Conservation (phyloP, 2,888 invertebrate genomes). For the Abrostola triplasia region DNA sequence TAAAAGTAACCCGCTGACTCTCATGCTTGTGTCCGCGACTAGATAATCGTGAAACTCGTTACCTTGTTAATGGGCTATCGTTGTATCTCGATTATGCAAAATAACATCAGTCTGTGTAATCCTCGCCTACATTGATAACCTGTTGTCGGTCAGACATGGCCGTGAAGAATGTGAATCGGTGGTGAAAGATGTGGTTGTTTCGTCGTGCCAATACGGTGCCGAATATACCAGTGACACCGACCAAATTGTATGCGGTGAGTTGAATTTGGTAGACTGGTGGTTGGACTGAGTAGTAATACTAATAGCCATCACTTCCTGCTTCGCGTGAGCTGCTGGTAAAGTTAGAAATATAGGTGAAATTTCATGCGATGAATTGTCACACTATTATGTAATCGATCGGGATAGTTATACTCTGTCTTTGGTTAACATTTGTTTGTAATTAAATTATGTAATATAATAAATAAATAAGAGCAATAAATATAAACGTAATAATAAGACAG, state of each 20-base stretch:
- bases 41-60: slow-evolving; percentile 62
- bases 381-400: too few species aligned
- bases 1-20: slow-evolving; percentile 16
- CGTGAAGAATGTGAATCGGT: slow-evolving; percentile 21
- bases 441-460: too few species aligned
- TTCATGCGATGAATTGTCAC: too few species aligned
- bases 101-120: slow-evolving; percentile 52
- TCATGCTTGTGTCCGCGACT: slow-evolving; percentile 33
- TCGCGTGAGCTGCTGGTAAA: too few species aligned
- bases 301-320: too few species aligned
- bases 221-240: slow-evolving; percentile 61
- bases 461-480: too few species aligned
- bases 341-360: too few species aligned
- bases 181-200: slow-evolving; percentile 74
- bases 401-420: too few species aligned
- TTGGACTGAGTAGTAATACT: too few species aligned
- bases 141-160: slow-evolving; percentile 34
- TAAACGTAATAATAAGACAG: too few species aligned
- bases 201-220: slow-evolving; percentile 73
- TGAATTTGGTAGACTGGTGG: not conserved
- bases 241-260: slow-evolving; percentile 66
- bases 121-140: slow-evolving; percentile 34
- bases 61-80: slow-evolving; percentile 72
- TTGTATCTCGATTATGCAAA: slow-evolving; percentile 66
- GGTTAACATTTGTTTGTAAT: too few species aligned